Evolutionary conservation across 2,797 vertebrate species (phyloP), one percentile per base, ranked within the genome.

Genomic region (Hippopotamyrus pictus): DNA sequence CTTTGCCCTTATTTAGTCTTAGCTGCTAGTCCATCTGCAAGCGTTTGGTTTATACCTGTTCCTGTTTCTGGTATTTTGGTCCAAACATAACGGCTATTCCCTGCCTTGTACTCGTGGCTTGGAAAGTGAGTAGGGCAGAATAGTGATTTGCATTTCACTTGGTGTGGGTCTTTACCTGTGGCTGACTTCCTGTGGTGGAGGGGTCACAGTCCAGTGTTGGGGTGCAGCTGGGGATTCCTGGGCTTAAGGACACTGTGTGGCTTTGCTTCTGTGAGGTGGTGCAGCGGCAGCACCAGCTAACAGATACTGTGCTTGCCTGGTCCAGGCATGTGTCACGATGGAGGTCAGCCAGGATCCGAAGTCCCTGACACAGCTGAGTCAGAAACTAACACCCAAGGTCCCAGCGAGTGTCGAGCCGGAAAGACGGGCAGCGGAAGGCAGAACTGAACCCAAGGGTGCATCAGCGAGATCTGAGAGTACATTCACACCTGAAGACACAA

Each of bases 251-350:
- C 62, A 33, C 25, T 69, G 62, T 5, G 14, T 76, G 14, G 69
- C 33, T 37, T 37, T 37, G 29, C 29, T 17, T 76, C 33, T 76
- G 69, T 37, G 33, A 76, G 69, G 14, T 17, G 5, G 33, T 17
- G 37, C 33, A 76, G 37, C 2, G 5, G 29, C 11, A 37, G 1
- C 62, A 1, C 69, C 14, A 44, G 82, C 14, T 84, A 44, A 44
- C 19, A 4, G 41, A 84, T 11, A 12, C 22, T 51, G 22, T 84
- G 82, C 25, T 46, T 84, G 46, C 12, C 89, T 92, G 90, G 12
- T 69, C 88, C 90, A 97, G 97, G 91, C 93, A 54, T 95, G 94
- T 90, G 95, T 95, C 91, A 94, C 93, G 46, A 91, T 92, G 51
- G 91, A 88, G 41, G 93, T 94, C 3, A 84, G 89, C 0, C 93